These are phyloP conservation scores for Kobus ellipsiprymnus DNA, from an alignment of 2,113 vertebrate species.

Conservation along the genomic window DNA sequence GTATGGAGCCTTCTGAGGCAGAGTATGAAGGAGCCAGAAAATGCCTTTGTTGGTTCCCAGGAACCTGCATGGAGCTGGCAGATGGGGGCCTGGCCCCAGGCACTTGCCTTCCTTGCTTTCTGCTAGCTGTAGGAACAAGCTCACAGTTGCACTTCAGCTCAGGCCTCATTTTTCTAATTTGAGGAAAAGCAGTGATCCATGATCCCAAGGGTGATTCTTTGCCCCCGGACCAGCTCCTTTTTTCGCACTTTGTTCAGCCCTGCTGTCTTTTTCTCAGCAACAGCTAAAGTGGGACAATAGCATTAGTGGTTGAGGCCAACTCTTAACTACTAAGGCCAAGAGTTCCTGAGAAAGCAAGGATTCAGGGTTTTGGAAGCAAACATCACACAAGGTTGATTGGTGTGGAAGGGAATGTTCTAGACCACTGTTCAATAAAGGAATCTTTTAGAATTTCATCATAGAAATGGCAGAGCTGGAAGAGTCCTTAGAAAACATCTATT, in stretches of 20 bases:
- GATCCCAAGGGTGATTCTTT: background rate
- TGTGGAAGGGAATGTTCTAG: background rate
- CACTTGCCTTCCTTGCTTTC: background rate
- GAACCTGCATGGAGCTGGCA: background rate
- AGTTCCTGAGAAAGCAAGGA: background rate
- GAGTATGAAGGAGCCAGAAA: background rate
- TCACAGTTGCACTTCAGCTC: background rate
- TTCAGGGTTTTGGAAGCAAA: conserved; percentile 10
- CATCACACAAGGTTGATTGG: background rate
- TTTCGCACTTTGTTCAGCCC: background rate
- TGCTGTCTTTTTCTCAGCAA: background rate
- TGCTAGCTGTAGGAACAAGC: background rate
- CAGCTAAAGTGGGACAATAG: background rate
- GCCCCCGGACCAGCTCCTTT: background rate
- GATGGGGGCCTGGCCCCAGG: background rate
- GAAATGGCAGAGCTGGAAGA: conserved; percentile 18
- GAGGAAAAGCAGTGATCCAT: background rate
- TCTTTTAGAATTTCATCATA: background rate
- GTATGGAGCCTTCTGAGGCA: background rate
- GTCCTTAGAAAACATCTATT: conserved; percentile 27
- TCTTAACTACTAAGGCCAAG: background rate
- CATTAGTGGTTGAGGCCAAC: background rate
- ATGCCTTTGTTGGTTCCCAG: background rate
- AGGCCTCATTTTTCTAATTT: background rate
- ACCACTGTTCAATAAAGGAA: background rate